These are phyloP conservation scores for Catamblyrhynchus diadema DNA, from an alignment of 2,797 vertebrate genomes.

Conservation along the genomic window DNA sequence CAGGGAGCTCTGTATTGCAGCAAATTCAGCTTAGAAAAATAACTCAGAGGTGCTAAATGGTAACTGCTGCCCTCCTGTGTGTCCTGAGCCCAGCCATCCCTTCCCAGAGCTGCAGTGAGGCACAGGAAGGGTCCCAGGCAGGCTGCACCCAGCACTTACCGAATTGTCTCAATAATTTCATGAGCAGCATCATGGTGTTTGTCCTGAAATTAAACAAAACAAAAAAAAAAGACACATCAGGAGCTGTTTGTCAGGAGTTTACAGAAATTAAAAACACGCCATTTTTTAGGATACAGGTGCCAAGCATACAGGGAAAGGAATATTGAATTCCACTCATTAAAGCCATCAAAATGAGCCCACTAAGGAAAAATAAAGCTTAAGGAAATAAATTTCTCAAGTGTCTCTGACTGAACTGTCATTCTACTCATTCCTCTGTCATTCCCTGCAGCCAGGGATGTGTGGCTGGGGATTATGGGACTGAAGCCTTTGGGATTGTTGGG, in stretches of 20 bases:
- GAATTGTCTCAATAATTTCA: constrained; percentile 99
- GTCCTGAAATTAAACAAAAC: constrained; percentile 81
- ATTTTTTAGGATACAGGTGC: background rate
- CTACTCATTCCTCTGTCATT: background rate
- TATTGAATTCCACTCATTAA: background rate
- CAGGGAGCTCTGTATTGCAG: background rate
- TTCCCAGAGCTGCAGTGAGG: background rate
- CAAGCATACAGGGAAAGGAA: background rate
- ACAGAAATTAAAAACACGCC: background rate
- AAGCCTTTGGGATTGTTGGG: background rate
- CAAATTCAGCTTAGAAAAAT: background rate
- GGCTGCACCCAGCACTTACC: constrained; percentile 75
- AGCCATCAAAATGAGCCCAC: background rate
- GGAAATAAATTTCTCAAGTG: background rate
- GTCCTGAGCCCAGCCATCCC: background rate
- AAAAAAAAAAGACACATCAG: background rate
- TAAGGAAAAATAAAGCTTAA: background rate
- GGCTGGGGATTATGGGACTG: background rate
- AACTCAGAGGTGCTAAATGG: background rate
- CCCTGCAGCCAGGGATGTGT: background rate
- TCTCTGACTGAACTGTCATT: background rate
- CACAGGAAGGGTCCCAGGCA: background rate
- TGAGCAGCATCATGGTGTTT: constrained; percentile 99
- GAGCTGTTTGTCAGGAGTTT: background rate
- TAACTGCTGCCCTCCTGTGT: background rate